Base-by-base conservation (phyloP, 2,797 vertebrate genomes). In the Atherinosoma microstoma region DNA sequence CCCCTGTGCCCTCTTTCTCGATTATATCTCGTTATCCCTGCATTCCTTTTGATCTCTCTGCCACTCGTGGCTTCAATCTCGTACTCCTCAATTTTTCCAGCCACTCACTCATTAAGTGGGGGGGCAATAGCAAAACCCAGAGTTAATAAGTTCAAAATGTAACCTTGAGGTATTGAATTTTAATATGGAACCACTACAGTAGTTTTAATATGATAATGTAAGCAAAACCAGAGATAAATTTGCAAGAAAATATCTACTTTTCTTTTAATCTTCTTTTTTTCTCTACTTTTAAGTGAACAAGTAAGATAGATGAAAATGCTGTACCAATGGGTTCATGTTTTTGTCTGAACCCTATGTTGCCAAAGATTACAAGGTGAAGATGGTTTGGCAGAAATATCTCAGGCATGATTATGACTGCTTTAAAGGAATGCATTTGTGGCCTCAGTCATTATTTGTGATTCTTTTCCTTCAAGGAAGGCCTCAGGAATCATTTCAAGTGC, bases 1-100 rank as follows among this genome's bases (percentile, higher is more conserved):
- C 70, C 76, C n/a, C 20, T 57, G 57, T 87, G 85, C 82, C 87
- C 89, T 79, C 78, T 84, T 80, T 86, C 75, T 86, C 71, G 59
- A 88, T 90, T 90, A 86, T 88, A 87, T 89, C 87, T 87, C 45
- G 51, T 92, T 90, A 90, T 89, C 84, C 82, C 58, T 78, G 65
- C 82, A 40, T 75, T 79, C 63, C 83, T 76, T 73, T 80, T 42
- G 22, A 83, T 84, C 73, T 78, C 63, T 70, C 58, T 77, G 72
- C 71, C 71, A 66, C 73, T 82, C 67, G 36, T 70, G 73, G 75
- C 80, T 74, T 86, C 65, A 74, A 16, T 83, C 76, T 83, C 75
- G 73, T 60, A 36, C 64, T 73, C 53, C 32, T 67, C 35, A 42
- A 54, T 49, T 73, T 68, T 79, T 64, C 47, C 61, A 70, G 45